Evolutionary conservation across 2,888 invertebrate species (phyloP).

Genomic region (Glaucopsyche alexis): DNA sequence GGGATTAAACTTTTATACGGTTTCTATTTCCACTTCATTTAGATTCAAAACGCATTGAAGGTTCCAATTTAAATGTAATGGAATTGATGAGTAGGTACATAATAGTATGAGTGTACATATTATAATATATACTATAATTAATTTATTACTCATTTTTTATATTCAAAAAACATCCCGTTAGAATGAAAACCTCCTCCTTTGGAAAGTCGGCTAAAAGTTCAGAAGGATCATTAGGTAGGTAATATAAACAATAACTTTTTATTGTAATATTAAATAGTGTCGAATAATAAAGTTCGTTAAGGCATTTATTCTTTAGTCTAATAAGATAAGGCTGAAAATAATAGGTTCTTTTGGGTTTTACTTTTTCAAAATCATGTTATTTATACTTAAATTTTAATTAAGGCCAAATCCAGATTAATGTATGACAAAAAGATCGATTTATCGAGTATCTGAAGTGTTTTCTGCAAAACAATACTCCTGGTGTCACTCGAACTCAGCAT

Average conservation of each 20-base stretch:
- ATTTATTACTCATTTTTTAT: not conserved
- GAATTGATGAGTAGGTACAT: not conserved
- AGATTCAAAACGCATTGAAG: slow-evolving; percentile 2
- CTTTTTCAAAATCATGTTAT: no score
- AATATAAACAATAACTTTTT: not conserved
- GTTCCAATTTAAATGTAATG: slow-evolving; percentile 4
- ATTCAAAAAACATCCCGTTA: not conserved
- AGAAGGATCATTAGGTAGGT: not conserved
- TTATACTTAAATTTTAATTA: not conserved
- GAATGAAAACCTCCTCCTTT: not conserved
- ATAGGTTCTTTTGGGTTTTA: not conserved
- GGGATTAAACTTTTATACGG: slow-evolving; percentile 8
- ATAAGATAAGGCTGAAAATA: not conserved
- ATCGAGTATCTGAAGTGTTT: not conserved
- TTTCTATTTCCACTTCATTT: slow-evolving; percentile 19
- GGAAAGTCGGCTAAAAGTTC: not conserved
- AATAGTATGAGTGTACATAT: not conserved
- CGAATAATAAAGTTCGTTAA: not conserved
- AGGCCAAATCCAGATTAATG: not conserved
- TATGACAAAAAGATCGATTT: not conserved
- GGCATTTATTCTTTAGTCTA: not conserved
- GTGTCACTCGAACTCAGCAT: slow-evolving; percentile 14
- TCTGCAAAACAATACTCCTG: slow-evolving; percentile 20
- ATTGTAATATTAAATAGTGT: not conserved
- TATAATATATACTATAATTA: no score